Evolutionary conservation across 2,797 vertebrate species (phyloP).

Genomic region (Chelon auratus): DNA sequence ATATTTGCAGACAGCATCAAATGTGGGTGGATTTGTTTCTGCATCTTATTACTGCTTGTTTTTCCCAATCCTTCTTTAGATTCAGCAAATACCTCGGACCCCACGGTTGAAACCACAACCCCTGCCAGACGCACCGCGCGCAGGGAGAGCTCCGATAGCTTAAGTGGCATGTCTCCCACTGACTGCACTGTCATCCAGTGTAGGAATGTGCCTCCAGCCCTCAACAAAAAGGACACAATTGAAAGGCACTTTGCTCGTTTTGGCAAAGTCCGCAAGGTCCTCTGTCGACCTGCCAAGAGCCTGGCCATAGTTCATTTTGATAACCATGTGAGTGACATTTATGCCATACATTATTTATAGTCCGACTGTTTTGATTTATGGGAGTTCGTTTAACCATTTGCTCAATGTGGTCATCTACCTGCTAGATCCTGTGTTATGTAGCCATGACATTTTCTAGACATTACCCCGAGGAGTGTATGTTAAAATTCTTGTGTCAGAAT

Average conservation of each 20-base stretch:
- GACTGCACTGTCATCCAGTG: conserved; percentile 87
- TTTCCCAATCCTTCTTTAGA: conserved; percentile 35
- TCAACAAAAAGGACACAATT: conserved; percentile 86
- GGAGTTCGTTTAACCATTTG: background rate
- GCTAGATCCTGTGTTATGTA: background rate
- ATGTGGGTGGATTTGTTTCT: background rate
- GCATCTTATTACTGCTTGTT: background rate
- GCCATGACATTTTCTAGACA: no score
- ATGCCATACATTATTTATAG: background rate
- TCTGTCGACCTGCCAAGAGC: conserved; percentile 85
- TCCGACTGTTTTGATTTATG: no score
- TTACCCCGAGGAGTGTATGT: no score
- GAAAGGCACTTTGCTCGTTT: conserved; percentile 89
- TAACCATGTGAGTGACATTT: conserved; percentile 88
- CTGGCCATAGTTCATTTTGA: conserved; percentile 88
- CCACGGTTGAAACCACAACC: conserved; percentile 11
- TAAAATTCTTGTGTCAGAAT: no score
- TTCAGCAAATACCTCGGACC: conserved; percentile 29
- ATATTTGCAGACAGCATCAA: background rate
- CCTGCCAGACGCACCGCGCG: conserved; percentile 68
- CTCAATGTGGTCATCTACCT: background rate
- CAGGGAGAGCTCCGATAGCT: conserved; percentile 84
- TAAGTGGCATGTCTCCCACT: conserved; percentile 66
- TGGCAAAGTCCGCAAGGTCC: conserved; percentile 86
- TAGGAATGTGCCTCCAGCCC: conserved; percentile 86